Base-by-base conservation (phyloP, 2,113 vertebrate genomes). In the Bubalus kerabau region DNA sequence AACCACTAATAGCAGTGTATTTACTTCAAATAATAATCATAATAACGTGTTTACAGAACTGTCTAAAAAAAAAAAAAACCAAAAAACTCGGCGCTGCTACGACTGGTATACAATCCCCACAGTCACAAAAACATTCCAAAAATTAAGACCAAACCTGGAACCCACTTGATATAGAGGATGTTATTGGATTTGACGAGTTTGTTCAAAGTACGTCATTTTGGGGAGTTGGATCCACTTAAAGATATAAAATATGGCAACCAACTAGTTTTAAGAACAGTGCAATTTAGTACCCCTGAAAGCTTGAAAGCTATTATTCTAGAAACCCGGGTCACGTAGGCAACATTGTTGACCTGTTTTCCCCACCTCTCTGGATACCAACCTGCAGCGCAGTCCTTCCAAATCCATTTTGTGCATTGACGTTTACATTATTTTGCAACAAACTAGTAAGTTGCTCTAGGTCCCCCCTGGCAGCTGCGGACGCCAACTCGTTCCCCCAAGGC, bases 361-460 rank as follows among this genome's bases (percentile, higher is more conserved):
- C 98, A 98, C 98, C 98, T 98, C 96, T 95, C 98, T 98, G 98
- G 98, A 99, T 98, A 99, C 99, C 98, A 98, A 99, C 99, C 99
- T 99, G 99, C 98, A 99, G 98, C 97, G 99, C 98, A 98, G 99
- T 99, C 98, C 99, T 99, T 97, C 99, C 99, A 98, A 98, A 99
- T 98, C 56, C 98, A 98, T 99, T 99, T 96, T 96, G 98, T 97
- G 99, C 99, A 99, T 99, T 99, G 98, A 99, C 99, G 98, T 99
- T 98, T 98, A 99, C 98, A 99, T 99, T 99, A 98, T 98, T 99
- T 98, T 99, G 97, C 98, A 99, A 99, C 98, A 99, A 99, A 98
- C 91, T 92, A 98, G 99, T 98, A 95, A 99, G 99, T 98, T 99
- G 98, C 96, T 94, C 96, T 98, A 99, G 98, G 95, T 99, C 98